Evolutionary conservation across 1,140 invertebrate genomes (phyloP).

Genomic region (Reticulitermes speratus): DNA sequence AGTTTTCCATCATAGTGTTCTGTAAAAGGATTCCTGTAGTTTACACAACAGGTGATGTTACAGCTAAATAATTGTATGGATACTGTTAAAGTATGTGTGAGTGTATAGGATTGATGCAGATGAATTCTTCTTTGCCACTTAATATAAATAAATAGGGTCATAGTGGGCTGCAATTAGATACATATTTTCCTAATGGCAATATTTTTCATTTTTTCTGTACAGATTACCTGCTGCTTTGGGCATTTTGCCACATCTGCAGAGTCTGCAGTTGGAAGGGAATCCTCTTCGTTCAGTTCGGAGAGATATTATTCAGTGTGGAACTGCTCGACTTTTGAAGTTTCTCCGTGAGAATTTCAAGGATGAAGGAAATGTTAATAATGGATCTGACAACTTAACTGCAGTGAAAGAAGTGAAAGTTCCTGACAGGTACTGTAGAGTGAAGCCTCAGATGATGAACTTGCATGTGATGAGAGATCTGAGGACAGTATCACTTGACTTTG

Average conservation of each 20-base stretch:
- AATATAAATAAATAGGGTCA: too few relatives aligned
- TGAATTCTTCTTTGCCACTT: too few relatives aligned
- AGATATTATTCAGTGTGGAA: conserved; percentile 79
- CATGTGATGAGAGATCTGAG: not conserved
- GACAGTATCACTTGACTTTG: not conserved
- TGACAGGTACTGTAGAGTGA: conserved; percentile 56
- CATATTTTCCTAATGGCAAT: too few relatives aligned
- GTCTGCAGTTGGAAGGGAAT: conserved; percentile 82
- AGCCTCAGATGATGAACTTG: conserved; percentile 37
- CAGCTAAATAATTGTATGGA: too few relatives aligned
- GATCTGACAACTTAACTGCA: conserved; percentile 37
- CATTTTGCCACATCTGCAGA: conserved; percentile 75
- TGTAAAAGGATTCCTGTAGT: too few relatives aligned
- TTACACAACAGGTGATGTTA: too few relatives aligned
- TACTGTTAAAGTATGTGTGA: too few relatives aligned
- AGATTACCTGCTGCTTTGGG: conserved; percentile 76
- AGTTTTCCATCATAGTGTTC: too few relatives aligned
- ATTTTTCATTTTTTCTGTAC: conserved; percentile 13
- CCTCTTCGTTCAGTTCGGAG: conserved; percentile 71
- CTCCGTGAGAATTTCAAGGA: conserved; percentile 61
- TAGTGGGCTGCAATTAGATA: too few relatives aligned
- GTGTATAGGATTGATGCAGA: too few relatives aligned
- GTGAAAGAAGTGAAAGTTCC: conserved; percentile 53
- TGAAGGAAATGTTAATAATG: conserved; percentile 46
- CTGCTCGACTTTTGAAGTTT: conserved; percentile 74